These are phyloP conservation scores for Serripes groenlandicus DNA, from an alignment of 2,888 invertebrate genomes.

Conservation along the genomic window DNA sequence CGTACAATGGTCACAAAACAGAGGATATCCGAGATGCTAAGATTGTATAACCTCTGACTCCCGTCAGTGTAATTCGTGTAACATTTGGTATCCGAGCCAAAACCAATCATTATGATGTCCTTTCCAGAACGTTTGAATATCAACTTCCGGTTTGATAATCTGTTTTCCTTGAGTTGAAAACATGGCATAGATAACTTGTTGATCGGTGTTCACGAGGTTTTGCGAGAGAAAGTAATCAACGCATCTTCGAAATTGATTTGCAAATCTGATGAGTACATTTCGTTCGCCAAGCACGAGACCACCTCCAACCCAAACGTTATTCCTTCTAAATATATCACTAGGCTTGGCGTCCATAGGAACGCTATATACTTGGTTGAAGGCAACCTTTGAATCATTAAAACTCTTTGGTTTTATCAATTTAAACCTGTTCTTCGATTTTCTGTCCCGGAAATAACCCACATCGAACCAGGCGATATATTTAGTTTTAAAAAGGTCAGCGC, in stretches of 20 bases:
- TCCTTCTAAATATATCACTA: slow-evolving; percentile 56
- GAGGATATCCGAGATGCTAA: too few species aligned
- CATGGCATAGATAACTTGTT: slow-evolving; percentile 61
- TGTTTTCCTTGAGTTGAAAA: slow-evolving; percentile 43
- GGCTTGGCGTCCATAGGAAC: slow-evolving; percentile 20
- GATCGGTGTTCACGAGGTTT: slow-evolving; percentile 59
- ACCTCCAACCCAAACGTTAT: slow-evolving; percentile 66
- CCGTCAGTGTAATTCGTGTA: slow-evolving; percentile 3
- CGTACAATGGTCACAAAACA: too few species aligned
- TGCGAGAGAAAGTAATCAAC: slow-evolving; percentile 53
- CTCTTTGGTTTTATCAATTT: slow-evolving; percentile 26
- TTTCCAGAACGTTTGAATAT: slow-evolving; percentile 48
- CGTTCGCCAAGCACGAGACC: slow-evolving; percentile 57
- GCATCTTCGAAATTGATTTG: slow-evolving; percentile 46
- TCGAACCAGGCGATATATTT: slow-evolving; percentile 75
- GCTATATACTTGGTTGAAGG: slow-evolving; percentile 26
- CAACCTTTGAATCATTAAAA: slow-evolving; percentile 47
- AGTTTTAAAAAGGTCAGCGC: slow-evolving; percentile 57
- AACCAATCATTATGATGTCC: slow-evolving; percentile 46
- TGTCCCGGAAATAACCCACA: slow-evolving; percentile 72
- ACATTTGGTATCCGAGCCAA: slow-evolving; percentile 51
- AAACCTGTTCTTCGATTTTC: slow-evolving; percentile 46
- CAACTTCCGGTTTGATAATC: slow-evolving; percentile 45
- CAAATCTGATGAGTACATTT: slow-evolving; percentile 39
- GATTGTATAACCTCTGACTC: too few species aligned